These are phyloP conservation scores for Rhincodon typus DNA, from an alignment of 2,797 vertebrate genomes.

Conservation along the genomic window DNA sequence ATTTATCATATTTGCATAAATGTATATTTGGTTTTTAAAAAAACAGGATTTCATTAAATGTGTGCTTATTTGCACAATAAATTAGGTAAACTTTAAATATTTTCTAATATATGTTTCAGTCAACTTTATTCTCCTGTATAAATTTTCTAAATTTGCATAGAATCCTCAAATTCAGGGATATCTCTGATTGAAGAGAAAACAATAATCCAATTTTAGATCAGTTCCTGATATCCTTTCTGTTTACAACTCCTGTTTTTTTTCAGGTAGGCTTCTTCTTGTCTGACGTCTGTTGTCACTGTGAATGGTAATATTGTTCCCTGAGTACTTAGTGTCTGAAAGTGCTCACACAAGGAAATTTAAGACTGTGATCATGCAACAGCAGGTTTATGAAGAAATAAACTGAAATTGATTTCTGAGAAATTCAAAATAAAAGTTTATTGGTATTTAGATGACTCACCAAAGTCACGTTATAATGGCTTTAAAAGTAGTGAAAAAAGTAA, in stretches of 20 bases:
- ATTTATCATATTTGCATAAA: not conserved
- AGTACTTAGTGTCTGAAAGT: not conserved
- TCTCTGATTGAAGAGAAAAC: not conserved
- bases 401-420: slow-evolving; percentile 18
- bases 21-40: slow-evolving; percentile 23
- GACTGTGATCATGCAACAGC: not conserved
- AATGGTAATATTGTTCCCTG: not conserved
- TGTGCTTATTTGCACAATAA: slow-evolving; percentile 34
- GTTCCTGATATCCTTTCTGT: not conserved
- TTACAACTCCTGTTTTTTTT: not conserved
- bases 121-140: not conserved
- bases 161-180: not conserved
- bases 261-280: not conserved
- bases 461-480: slow-evolving; percentile 15
- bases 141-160: not conserved
- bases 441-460: not conserved
- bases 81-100: slow-evolving; percentile 5
- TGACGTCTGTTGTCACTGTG: not conserved
- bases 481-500: not conserved
- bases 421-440: not conserved
- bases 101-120: not conserved
- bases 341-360: not conserved
- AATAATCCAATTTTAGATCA: slow-evolving; percentile 5
- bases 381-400: not conserved
- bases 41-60: not conserved